A percentile compares a stretch with the other conserved stretches of the same genome.
These are phyloP conservation scores for Zoanthus sansibaricus DNA, from an alignment of 92 coral and sea anemone species.

Conservation along the genomic window DNA sequence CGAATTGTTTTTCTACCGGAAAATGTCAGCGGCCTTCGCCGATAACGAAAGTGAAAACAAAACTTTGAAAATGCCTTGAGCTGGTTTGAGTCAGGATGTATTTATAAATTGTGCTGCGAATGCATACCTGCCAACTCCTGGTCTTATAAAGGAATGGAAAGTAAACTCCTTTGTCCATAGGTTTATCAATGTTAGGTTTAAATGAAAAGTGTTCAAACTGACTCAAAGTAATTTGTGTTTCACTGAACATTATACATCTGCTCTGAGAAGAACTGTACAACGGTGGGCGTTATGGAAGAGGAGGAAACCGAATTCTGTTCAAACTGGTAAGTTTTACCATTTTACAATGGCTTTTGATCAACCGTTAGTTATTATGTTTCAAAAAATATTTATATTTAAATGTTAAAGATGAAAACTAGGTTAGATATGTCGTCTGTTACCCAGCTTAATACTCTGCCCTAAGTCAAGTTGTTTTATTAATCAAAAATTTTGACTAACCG, in stretches of 20 bases:
- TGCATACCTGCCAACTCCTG: too few relatives aligned
- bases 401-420: too few relatives aligned
- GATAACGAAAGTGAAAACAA: conserved; percentile 35
- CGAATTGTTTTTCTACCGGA: too few relatives aligned
- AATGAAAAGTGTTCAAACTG: not conserved
- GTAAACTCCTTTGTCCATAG: not conserved
- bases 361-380: too few relatives aligned
- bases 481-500: too few relatives aligned
- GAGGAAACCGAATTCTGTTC: conserved; percentile 33
- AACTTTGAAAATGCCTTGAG: conserved; percentile 17
- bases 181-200: not conserved
- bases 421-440: too few relatives aligned
- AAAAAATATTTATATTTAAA: too few relatives aligned
- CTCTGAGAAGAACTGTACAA: too few relatives aligned
- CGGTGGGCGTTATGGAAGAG: not conserved
- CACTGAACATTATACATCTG: not conserved
- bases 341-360: too few relatives aligned
- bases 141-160: not conserved
- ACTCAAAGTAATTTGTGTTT: not conserved
- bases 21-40: conserved; percentile 23
- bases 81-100: not conserved
- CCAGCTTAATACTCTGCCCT: too few relatives aligned
- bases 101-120: not conserved
- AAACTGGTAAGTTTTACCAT: conserved; percentile 14
- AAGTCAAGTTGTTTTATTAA: too few relatives aligned